Conservation (phyloP, 2,113 vertebrate species). For the Leptosomus discolor region DNA sequence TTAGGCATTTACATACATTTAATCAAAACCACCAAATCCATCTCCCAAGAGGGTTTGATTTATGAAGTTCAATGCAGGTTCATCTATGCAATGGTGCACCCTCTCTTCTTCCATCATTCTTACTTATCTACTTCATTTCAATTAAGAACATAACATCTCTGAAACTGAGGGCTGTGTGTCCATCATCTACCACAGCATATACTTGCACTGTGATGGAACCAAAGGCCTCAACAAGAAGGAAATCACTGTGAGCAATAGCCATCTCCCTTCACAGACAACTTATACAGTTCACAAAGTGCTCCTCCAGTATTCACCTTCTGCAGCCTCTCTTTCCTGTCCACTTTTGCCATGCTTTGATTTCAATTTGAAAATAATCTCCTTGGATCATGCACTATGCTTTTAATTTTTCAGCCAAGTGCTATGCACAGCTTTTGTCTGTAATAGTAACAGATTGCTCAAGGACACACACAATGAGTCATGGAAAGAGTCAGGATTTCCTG, state of each 20-base stretch:
- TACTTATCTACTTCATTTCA: neutral
- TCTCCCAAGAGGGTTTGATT: neutral
- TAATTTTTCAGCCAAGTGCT: conserved; percentile 41
- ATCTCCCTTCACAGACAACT: neutral
- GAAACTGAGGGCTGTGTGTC: neutral
- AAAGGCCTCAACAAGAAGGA: neutral
- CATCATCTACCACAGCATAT: neutral
- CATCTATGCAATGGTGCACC: neutral
- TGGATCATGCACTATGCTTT: neutral
- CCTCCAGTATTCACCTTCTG: neutral
- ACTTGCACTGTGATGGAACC: neutral
- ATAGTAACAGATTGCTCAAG: conserved; percentile 52
- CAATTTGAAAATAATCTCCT: conserved; percentile 5
- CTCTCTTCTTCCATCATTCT: neutral
- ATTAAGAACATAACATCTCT: neutral
- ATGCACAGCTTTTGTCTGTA: neutral
- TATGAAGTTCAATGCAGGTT: neutral
- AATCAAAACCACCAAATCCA: neutral
- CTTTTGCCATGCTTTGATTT: neutral
- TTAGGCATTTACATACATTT: neutral
- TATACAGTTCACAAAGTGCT: neutral
- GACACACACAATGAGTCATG: conserved; percentile 27
- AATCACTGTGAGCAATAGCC: neutral
- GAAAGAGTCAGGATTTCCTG: conserved; percentile 44
- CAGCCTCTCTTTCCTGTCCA: neutral